Evolutionary conservation across 1,140 invertebrate genomes (phyloP).

Genomic region (Caenorhabditis inopinata): DNA sequence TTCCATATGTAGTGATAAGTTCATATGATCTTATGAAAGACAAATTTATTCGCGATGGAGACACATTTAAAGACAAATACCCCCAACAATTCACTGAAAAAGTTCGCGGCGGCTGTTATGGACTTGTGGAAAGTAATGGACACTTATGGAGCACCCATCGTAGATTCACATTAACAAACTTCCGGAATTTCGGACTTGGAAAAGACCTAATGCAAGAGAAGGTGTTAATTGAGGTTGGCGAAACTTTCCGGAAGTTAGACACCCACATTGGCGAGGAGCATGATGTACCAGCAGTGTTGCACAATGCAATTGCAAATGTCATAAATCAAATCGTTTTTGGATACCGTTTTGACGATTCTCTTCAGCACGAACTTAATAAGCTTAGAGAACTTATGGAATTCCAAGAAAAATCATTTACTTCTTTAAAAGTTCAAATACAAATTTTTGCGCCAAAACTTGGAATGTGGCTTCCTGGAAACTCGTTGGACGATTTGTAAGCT

Average conservation of each 20-base stretch:
- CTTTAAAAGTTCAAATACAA: slow-evolving; percentile 3
- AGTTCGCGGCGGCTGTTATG: background rate
- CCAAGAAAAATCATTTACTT: background rate
- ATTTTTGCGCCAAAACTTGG: background rate
- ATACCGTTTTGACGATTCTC: slow-evolving; percentile 27
- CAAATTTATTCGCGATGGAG: background rate
- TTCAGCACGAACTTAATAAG: background rate
- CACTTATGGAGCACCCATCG: slow-evolving; percentile 4
- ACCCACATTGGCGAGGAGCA: background rate
- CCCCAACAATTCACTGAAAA: background rate
- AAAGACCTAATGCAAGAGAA: background rate
- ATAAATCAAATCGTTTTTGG: slow-evolving; percentile 44
- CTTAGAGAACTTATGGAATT: background rate
- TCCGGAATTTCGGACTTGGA: background rate
- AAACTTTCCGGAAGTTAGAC: background rate
- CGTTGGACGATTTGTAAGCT: background rate
- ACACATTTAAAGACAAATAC: background rate
- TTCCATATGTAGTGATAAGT: background rate
- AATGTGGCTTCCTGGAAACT: background rate
- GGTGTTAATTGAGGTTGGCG: background rate
- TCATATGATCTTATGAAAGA: background rate
- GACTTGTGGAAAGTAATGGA: background rate
- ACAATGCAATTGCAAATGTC: slow-evolving; percentile 36
- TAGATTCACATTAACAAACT: background rate
- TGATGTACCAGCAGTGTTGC: background rate